Base-by-base conservation (phyloP, 2,888 invertebrate species). In the Eupithecia subfuscata region DNA sequence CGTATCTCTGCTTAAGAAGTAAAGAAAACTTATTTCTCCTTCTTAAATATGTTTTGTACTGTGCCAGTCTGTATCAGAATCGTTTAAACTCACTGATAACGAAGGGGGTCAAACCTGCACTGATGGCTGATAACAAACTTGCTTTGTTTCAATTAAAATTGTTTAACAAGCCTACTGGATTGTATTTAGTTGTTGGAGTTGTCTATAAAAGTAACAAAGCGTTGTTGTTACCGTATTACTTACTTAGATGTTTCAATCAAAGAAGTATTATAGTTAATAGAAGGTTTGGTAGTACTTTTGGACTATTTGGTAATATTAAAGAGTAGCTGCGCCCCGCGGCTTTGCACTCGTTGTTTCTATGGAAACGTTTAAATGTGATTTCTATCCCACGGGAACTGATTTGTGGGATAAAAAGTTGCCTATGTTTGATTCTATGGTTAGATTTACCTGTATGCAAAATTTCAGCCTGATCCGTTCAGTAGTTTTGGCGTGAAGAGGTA, bases 21-120 rank as follows among this genome's bases (percentile, higher is more conserved):
- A 16, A 63, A 30, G 5, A 8, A 34, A 64, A 67, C 37, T 37
- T 69, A 34, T 18, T 74, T 52, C 5, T 37, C 18, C 60, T 70
- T 56, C 65, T 70, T 60, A 37, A 22, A 60, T n/a, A 34, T n/a
- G 43, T 12, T 16, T 30, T 48, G 14, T 43, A 22, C 71, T 34
- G 71, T 72, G 69, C 70, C 14, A 45, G 22, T 65, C n/a, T 52
- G 63, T 75, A 75, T 67, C 56, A 65, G 70, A 45, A 73, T 63
- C 73, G 73, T 73, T 76, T 76, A 73, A 73, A 63, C 75, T 75
- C 69, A 43, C 75, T 48, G 75, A 76, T 76, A 76, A 56, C 73
- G 40, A 75, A 75, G 40, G 56, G 63, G 73, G 70, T 73, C 67
- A 56, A 73, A 56, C 70, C 70, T 70, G 70, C 73, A 73, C 34